These are phyloP conservation scores for Protodeltote pygarga DNA, from an alignment of 2,888 invertebrate genomes.

Conservation along the genomic window DNA sequence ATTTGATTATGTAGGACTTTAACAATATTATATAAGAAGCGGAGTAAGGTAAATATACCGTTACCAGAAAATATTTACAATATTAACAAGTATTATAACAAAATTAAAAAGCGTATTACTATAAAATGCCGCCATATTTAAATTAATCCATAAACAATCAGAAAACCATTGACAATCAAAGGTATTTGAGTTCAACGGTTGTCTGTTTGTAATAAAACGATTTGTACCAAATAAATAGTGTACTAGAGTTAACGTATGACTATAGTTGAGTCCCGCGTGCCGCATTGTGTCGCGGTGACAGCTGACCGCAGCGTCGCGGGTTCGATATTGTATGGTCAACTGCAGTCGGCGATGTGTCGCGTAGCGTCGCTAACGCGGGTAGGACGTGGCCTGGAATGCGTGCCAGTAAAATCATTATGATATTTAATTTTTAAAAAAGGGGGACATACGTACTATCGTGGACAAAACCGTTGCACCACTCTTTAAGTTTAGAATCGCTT, in stretches of 20 bases:
- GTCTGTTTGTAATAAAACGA: slow-evolving; percentile 7
- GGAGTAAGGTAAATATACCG: slow-evolving; percentile 11
- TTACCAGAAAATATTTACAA: slow-evolving; percentile 29
- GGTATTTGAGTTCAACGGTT: not conserved
- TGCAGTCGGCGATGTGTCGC: too few relatives aligned
- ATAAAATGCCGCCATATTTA: slow-evolving; percentile 51
- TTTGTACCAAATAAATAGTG: slow-evolving; percentile 45
- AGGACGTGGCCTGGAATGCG: slow-evolving; percentile 26
- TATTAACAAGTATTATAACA: slow-evolving; percentile 18
- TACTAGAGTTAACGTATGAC: slow-evolving; percentile 34
- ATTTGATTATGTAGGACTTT: not conserved
- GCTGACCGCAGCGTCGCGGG: too few relatives aligned
- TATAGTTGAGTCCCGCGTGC: slow-evolving; percentile 6
- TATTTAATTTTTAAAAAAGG: too few relatives aligned
- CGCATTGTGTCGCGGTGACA: not conserved
- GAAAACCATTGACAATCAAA: too few relatives aligned
- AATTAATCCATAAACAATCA: slow-evolving; percentile 17
- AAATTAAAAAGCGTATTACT: slow-evolving; percentile 22
- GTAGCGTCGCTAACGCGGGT: slow-evolving; percentile 25
- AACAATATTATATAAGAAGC: slow-evolving; percentile 25
- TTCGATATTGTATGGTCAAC: too few relatives aligned
- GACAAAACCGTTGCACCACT: too few relatives aligned
- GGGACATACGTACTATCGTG: too few relatives aligned
- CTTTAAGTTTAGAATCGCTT: too few relatives aligned
- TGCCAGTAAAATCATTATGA: too few relatives aligned